Evolutionary conservation across 1,140 invertebrate genomes (phyloP).

Genomic region (Neodiprion virginianus): DNA sequence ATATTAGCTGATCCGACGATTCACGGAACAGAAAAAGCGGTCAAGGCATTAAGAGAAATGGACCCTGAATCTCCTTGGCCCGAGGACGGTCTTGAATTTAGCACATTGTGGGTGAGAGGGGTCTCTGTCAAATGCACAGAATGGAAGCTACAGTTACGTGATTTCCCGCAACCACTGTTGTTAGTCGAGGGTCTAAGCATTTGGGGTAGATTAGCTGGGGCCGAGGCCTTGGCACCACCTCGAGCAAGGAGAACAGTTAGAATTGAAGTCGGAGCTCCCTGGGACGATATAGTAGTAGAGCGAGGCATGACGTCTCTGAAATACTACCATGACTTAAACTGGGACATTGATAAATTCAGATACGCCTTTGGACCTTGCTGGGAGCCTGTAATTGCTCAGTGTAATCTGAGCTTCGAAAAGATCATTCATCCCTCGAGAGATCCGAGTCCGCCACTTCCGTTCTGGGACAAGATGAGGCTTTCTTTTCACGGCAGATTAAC

Average conservation of each 20-base stretch:
- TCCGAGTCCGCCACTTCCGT: slow-evolving; percentile 91
- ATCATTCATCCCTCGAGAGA: slow-evolving; percentile 87
- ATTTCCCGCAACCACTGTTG: slow-evolving; percentile 93
- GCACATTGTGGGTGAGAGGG: slow-evolving; percentile 90
- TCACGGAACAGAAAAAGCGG: slow-evolving; percentile 82
- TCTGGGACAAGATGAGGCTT: slow-evolving; percentile 97
- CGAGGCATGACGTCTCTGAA: slow-evolving; percentile 94
- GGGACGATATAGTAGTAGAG: slow-evolving; percentile 75
- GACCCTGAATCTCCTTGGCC: slow-evolving; percentile 90
- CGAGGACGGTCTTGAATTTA: slow-evolving; percentile 88
- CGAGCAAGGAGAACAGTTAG: slow-evolving; percentile 76
- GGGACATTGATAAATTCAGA: slow-evolving; percentile 86
- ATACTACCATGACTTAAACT: slow-evolving; percentile 98
- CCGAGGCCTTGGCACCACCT: slow-evolving; percentile 83
- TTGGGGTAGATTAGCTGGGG: slow-evolving; percentile 89
- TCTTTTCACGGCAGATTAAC: slow-evolving; percentile 93
- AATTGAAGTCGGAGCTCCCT: slow-evolving; percentile 78
- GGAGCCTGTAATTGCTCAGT: slow-evolving; percentile 97
- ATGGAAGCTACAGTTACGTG: slow-evolving; percentile 90
- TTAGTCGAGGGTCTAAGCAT: slow-evolving; percentile 83
- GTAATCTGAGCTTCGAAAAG: slow-evolving; percentile 89
- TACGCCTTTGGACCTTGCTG: slow-evolving; percentile 98
- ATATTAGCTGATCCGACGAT: slow-evolving; percentile 86
- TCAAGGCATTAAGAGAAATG: slow-evolving; percentile 77
- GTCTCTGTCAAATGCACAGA: slow-evolving; percentile 81